A percentile compares a stretch with the other conserved stretches of the same genome.
Conservation (phyloP, 2,113 vertebrate genomes). For the Baryphthengus martii region DNA sequence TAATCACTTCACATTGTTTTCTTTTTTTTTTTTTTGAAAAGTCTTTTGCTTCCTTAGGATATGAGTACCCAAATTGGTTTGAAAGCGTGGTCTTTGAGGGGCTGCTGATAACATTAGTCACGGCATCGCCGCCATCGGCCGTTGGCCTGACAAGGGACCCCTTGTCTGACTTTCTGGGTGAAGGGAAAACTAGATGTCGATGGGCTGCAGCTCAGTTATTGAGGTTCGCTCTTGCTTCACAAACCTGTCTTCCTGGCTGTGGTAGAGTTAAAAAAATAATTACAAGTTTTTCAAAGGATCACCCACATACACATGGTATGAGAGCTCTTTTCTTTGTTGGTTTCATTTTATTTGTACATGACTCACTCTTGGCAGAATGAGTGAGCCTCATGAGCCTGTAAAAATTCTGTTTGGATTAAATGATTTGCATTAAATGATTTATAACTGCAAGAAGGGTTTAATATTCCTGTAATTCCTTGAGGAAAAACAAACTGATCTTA, state of each 20-base stretch:
- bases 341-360: slow-evolving; percentile 71
- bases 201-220: neutral
- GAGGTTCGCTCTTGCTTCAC: neutral
- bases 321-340: slow-evolving; percentile 61
- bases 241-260: slow-evolving; percentile 35
- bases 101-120: neutral
- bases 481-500: slow-evolving; percentile 58
- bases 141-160: neutral
- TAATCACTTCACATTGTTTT: slow-evolving; percentile 51
- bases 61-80: neutral
- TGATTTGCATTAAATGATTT: slow-evolving; percentile 65
- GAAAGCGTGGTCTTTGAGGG: neutral
- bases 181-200: neutral
- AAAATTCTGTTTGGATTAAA: slow-evolving; percentile 60
- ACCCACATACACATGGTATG: slow-evolving; percentile 64
- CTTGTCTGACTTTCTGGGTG: neutral
- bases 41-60: neutral
- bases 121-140: fast-evolving
- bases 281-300: slow-evolving; percentile 61
- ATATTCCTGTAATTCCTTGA: slow-evolving; percentile 60
- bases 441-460: slow-evolving; percentile 47
- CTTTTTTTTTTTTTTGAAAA: neutral
- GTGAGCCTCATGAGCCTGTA: slow-evolving; percentile 64
- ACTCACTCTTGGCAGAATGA: slow-evolving; percentile 71
- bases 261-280: slow-evolving; percentile 60